These are phyloP conservation scores for Prunella himalayana DNA, from an alignment of 2,113 vertebrate genomes.

Conservation along the genomic window DNA sequence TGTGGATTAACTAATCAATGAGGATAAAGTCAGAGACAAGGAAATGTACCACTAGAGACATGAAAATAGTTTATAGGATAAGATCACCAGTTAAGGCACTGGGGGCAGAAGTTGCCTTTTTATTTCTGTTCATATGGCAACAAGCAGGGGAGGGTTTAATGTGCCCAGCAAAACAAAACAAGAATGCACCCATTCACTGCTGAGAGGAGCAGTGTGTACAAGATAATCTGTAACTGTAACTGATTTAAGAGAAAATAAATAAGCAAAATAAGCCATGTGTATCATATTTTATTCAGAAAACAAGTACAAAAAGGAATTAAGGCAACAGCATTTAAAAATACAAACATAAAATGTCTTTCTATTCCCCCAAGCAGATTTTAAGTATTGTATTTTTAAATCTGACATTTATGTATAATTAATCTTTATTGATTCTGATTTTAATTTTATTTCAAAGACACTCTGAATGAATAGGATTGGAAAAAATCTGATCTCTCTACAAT, in stretches of 20 bases:
- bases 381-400: background rate
- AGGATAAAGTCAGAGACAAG: background rate
- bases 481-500: background rate
- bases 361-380: background rate
- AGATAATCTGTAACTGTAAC: background rate
- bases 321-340: background rate
- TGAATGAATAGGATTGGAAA: background rate
- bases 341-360: background rate
- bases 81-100: background rate
- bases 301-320: background rate
- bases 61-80: background rate
- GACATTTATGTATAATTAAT: background rate
- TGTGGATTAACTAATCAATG: background rate
- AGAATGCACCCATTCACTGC: background rate
- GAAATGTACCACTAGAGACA: background rate
- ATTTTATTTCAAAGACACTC: background rate
- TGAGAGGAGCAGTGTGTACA: background rate
- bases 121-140: background rate
- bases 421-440: background rate
- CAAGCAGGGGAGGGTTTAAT: background rate
- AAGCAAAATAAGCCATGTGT: background rate
- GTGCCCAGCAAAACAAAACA: background rate
- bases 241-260: background rate
- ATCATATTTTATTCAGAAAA: constrained; percentile 14
- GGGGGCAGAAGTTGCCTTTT: background rate